Evolutionary conservation across 1,140 invertebrate species (phyloP).

Genomic region (Drosophila ambigua): DNA sequence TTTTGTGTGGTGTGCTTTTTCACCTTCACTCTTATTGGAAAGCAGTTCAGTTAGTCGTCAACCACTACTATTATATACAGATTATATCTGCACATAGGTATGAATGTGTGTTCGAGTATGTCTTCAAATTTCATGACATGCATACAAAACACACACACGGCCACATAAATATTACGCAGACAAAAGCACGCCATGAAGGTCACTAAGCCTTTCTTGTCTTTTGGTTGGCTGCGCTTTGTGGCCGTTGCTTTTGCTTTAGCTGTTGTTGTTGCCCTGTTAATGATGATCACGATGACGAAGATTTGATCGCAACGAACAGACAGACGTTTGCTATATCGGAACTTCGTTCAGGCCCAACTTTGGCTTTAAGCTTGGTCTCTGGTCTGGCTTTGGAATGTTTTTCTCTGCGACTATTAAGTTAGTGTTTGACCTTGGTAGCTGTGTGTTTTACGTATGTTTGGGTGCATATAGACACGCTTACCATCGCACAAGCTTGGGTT

Average conservation of each 20-base stretch:
- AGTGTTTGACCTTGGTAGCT: slow-evolving; percentile 67
- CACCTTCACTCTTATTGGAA: slow-evolving; percentile 66
- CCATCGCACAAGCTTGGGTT: slow-evolving; percentile 14
- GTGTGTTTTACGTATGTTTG: slow-evolving; percentile 39
- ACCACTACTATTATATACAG: slow-evolving; percentile 2
- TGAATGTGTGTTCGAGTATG: slow-evolving; percentile 32
- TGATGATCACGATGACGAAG: slow-evolving; percentile 69
- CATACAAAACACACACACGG: slow-evolving; percentile 41
- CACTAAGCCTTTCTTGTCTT: slow-evolving; percentile 81
- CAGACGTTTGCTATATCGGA: slow-evolving; percentile 31
- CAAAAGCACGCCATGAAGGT: slow-evolving; percentile 78
- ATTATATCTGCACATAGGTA: slow-evolving; percentile 13
- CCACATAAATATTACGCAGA: slow-evolving; percentile 34
- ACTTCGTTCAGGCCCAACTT: slow-evolving; percentile 57
- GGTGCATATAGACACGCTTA: slow-evolving; percentile 53
- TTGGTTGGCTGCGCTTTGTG: slow-evolving; percentile 16
- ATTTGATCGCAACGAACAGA: slow-evolving; percentile 48
- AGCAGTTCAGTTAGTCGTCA: slow-evolving; percentile 54
- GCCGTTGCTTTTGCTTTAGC: slow-evolving; percentile 24
- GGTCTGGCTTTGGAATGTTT: slow-evolving; percentile 60
- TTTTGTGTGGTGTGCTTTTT: slow-evolving; percentile 44
- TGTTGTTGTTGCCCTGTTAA: slow-evolving; percentile 43
- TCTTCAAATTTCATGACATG: slow-evolving; percentile 56
- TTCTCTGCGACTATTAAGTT: slow-evolving; percentile 72
- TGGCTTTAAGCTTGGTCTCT: slow-evolving; percentile 37